Base-by-base conservation (phyloP, 1,140 invertebrate genomes). In the Drosophila sucinea region DNA sequence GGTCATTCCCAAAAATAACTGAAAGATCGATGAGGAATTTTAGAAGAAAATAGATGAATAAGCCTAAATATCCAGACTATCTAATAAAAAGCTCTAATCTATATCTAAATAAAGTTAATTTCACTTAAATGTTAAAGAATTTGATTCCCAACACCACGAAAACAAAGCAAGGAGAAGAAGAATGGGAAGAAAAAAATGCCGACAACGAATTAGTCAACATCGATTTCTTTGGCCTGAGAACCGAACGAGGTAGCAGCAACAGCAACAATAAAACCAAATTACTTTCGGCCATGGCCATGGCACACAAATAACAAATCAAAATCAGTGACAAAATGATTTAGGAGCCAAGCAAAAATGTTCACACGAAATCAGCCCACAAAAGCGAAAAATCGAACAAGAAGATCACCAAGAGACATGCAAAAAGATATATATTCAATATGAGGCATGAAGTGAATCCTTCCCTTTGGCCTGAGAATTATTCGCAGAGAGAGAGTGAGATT, bases 241-340 rank as follows among this genome's bases (percentile, higher is more conserved):
- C 80, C 80, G 70, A 64, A 70, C 60, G 60, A 29, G 61, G 51
- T 17, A 29, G 40, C 41, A 5, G 11, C 33, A 41, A 25, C 60
- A 62, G 23, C 27, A 58, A 41, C 11, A 73, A 72, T 70, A 70
- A 69, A 72, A 73, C 73, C 76, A 80, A 86, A 86, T 86, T 86
- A 86, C 83, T 83, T 67, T 55, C 56, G 69, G 67, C 66, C 67
- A 71, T 73, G 74, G 51, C 67, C 56, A 38, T 38, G 35, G 70
- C 69, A 66, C 69, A 66, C 77, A 76, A 89, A 84, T 78, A 87
- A 89, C 85, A 90, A 89, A 89, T 89, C 85, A 89, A 89, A 89
- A 84, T 83, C 81, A 77, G 85, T 90, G 84, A 89, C 84, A 89
- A 89, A 89, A 89, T 89, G 84, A 89, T 89, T 89, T 89, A 89